Evolutionary conservation across 2,797 vertebrate species (phyloP).

Genomic region (Danio kyathit): DNA sequence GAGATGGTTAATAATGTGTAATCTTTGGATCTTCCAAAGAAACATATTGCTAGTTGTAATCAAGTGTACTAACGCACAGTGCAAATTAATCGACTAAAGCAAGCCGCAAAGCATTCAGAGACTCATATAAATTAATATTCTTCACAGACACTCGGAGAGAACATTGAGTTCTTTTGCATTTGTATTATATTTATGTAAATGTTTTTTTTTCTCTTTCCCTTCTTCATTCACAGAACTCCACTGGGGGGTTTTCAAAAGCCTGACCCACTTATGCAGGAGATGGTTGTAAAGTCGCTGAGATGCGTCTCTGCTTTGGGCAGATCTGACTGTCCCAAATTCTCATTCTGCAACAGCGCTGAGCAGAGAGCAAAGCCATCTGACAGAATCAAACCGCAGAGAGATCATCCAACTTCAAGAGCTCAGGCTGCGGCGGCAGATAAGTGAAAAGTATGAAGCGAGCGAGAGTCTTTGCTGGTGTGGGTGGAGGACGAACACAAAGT

Average conservation of each 20-base stretch:
- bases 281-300: constrained; percentile 49
- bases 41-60: not conserved
- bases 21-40: not conserved
- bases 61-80: not conserved
- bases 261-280: constrained; percentile 71
- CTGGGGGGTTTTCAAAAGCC: constrained; percentile 30
- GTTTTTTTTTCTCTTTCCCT: constrained; percentile 22
- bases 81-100: constrained; percentile 12
- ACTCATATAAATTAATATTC: constrained; percentile 29
- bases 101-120: constrained; percentile 9
- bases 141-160: constrained; percentile 1
- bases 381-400: constrained; percentile 51
- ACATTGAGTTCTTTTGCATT: constrained; percentile 35
- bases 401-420: constrained; percentile 52
- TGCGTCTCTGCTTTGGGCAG: constrained; percentile 44
- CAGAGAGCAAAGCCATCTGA: constrained; percentile 55
- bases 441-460: constrained; percentile 31
- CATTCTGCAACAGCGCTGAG: constrained; percentile 39
- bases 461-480: constrained; percentile 19
- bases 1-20: not conserved
- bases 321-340: constrained; percentile 63
- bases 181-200: constrained; percentile 43
- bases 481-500: constrained; percentile 14
- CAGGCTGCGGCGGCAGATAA: constrained; percentile 38
- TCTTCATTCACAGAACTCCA: constrained; percentile 53